phyloP scores from a whole-genome alignment of 2,888 invertebrate genomes.

The Coleophora deauratella region DNA sequence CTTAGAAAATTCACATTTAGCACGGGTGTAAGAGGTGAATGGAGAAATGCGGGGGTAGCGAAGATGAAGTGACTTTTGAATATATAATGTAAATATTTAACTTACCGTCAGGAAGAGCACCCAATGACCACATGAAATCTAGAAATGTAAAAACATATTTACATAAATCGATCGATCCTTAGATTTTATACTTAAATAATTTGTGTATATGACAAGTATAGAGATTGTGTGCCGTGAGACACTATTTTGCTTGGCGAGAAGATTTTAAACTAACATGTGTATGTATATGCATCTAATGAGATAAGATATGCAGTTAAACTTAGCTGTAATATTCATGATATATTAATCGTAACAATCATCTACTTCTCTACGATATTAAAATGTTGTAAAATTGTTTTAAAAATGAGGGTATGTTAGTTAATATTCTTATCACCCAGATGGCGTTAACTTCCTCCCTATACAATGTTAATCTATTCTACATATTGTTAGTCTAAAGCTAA shows the following conservation, averaged over 20 bases:
- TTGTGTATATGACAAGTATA: slow-evolving; percentile 30
- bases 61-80: slow-evolving; percentile 43
- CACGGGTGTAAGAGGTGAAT: slow-evolving; percentile 24
- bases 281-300: no score
- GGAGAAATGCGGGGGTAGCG: slow-evolving; percentile 40
- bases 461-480: slow-evolving; percentile 68
- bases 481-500: slow-evolving; percentile 71
- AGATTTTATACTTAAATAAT: slow-evolving; percentile 53
- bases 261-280: slow-evolving; percentile 36
- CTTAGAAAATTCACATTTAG: slow-evolving; percentile 9
- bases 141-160: slow-evolving; percentile 80
- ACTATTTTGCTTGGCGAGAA: slow-evolving; percentile 72
- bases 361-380: slow-evolving; percentile 45
- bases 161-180: slow-evolving; percentile 72
- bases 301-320: slow-evolving; percentile 24
- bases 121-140: slow-evolving; percentile 99
- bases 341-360: slow-evolving; percentile 36
- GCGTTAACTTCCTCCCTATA: slow-evolving; percentile 35
- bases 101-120: slow-evolving; percentile 98
- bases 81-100: slow-evolving; percentile 55
- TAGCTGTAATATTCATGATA: no score
- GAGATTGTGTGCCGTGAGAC: slow-evolving; percentile 58
- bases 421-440: slow-evolving; percentile 30
- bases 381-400: slow-evolving; percentile 42
- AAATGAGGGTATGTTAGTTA: slow-evolving; percentile 61